These are phyloP conservation scores for Podiceps cristatus DNA, from an alignment of 2,113 vertebrate genomes.

Conservation along the genomic window DNA sequence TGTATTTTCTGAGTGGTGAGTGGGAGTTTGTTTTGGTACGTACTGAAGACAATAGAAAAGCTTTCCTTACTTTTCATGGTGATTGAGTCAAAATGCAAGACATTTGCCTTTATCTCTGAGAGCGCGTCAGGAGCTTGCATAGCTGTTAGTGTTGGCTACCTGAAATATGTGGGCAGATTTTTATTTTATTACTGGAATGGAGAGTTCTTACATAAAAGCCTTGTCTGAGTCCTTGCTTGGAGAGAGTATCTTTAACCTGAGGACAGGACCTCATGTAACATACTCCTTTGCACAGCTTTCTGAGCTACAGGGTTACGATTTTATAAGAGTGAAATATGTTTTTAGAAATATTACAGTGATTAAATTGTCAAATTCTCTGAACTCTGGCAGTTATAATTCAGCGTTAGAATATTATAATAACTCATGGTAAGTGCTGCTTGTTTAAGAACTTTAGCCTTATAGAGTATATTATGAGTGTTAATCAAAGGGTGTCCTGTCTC, in stretches of 20 bases:
- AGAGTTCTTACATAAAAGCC: neutral
- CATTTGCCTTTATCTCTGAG: neutral
- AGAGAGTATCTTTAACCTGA: neutral
- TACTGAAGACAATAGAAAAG: neutral
- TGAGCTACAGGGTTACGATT: neutral
- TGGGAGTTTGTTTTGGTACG: neutral
- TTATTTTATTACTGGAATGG: neutral
- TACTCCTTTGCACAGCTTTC: neutral
- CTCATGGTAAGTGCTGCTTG: neutral
- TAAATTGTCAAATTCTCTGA: constrained; percentile 53
- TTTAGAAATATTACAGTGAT: constrained; percentile 45
- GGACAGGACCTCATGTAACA: neutral
- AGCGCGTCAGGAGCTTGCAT: neutral
- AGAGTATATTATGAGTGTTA: constrained; percentile 7
- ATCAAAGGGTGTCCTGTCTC: constrained; percentile 4
- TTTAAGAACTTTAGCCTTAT: constrained; percentile 19
- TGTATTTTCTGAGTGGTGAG: neutral
- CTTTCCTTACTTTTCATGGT: neutral
- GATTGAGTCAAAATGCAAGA: neutral
- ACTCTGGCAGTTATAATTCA: constrained; percentile 25
- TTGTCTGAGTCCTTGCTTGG: neutral
- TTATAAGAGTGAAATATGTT: constrained; percentile 8
- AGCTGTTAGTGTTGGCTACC: neutral
- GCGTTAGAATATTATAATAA: neutral
- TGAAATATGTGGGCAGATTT: neutral